Percentiles rank a stretch among this genome's conserved stretches.
Evolutionary conservation across 2,797 vertebrate genomes (phyloP).

Genomic region (Emys orbicularis): DNA sequence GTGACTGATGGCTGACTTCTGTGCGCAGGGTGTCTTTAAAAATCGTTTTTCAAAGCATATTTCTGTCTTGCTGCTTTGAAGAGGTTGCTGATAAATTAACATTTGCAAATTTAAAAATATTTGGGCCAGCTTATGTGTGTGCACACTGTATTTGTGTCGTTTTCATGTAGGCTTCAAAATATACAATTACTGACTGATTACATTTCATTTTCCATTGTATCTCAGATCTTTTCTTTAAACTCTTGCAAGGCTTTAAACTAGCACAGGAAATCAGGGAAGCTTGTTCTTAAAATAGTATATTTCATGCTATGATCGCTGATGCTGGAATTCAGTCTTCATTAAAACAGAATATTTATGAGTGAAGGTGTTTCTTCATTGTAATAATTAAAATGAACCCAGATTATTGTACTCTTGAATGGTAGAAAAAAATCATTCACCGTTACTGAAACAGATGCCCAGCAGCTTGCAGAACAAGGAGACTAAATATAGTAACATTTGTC

Average conservation of each 20-base stretch:
- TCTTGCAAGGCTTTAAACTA: not conserved
- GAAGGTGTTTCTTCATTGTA: slow-evolving; percentile 1
- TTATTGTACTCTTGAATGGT: slow-evolving; percentile 38
- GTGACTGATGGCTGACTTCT: not conserved
- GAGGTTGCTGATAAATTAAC: not conserved
- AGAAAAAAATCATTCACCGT: slow-evolving; percentile 36
- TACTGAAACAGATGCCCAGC: slow-evolving; percentile 50
- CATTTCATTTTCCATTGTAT: not conserved
- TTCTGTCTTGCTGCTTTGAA: not conserved
- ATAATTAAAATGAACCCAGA: slow-evolving; percentile 42
- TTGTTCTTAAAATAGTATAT: not conserved
- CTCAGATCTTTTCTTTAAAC: fast-evolving
- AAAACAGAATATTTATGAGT: not conserved
- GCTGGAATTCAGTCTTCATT: not conserved
- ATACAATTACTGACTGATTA: not conserved
- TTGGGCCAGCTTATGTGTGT: not conserved
- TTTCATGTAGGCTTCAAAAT: too few species aligned
- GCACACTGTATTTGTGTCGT: not conserved
- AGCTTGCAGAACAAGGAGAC: slow-evolving; percentile 57
- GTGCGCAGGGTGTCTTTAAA: not conserved
- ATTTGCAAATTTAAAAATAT: not conserved
- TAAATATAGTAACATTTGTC: slow-evolving; percentile 72
- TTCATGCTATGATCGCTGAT: not conserved
- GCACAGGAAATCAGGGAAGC: not conserved
- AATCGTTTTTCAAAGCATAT: not conserved